These are phyloP conservation scores for Drosophila tanythrix DNA, from an alignment of 2,888 invertebrate species.

Conservation along the genomic window DNA sequence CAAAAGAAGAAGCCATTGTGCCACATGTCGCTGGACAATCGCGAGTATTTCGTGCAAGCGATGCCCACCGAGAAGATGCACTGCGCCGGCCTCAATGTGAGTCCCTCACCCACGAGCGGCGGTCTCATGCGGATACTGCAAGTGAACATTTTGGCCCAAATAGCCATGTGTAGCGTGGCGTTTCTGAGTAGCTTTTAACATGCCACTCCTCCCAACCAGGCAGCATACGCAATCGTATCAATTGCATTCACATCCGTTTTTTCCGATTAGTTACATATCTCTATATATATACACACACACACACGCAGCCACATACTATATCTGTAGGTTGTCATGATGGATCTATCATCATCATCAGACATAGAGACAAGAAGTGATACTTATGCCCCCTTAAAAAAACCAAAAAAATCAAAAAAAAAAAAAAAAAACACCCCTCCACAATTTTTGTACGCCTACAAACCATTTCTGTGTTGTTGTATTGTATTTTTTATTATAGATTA, in stretches of 20 bases:
- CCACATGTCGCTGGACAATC: slow-evolving; percentile 91
- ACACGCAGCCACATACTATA: slow-evolving; percentile 9
- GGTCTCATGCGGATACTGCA: slow-evolving; percentile 81
- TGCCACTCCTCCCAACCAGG: slow-evolving; percentile 26
- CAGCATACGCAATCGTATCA: slow-evolving; percentile 55
- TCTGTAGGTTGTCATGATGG: slow-evolving; percentile 39
- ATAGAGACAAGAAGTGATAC: slow-evolving; percentile 54
- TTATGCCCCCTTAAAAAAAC: slow-evolving; percentile 25
- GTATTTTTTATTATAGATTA: slow-evolving; percentile 77
- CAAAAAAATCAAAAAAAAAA: slow-evolving; percentile 13
- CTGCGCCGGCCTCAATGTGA: slow-evolving; percentile 89
- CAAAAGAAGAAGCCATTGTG: slow-evolving; percentile 94
- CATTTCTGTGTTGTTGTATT: slow-evolving; percentile 72
- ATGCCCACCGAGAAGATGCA: slow-evolving; percentile 94
- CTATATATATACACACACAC: neutral
- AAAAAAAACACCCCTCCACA: slow-evolving; percentile 22
- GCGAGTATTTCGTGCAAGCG: slow-evolving; percentile 92
- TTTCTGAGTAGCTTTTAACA: slow-evolving; percentile 73
- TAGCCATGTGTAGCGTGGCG: slow-evolving; percentile 76
- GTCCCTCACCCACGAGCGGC: slow-evolving; percentile 82
- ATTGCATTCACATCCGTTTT: slow-evolving; percentile 52
- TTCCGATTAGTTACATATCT: slow-evolving; percentile 33
- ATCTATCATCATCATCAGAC: slow-evolving; percentile 49
- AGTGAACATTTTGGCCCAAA: slow-evolving; percentile 81
- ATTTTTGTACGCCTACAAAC: slow-evolving; percentile 65